These are phyloP conservation scores for Acrobasis repandana DNA, from an alignment of 2,888 invertebrate species.

Conservation along the genomic window DNA sequence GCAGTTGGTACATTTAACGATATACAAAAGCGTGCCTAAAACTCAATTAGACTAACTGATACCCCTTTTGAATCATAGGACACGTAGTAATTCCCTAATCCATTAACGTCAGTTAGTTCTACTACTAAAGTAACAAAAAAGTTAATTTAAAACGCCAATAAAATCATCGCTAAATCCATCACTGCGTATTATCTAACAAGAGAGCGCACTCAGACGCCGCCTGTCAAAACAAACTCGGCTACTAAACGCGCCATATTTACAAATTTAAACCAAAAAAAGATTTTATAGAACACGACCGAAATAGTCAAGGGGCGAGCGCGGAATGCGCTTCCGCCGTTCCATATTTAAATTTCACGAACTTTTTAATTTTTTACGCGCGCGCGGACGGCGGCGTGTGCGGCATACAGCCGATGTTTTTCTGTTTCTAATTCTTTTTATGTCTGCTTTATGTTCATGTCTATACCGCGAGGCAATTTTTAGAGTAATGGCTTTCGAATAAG, in stretches of 20 bases:
- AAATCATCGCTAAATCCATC: slow-evolving; percentile 10
- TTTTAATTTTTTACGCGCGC: slow-evolving; percentile 32
- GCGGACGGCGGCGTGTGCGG: slow-evolving; percentile 25
- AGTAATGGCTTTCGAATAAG: slow-evolving; percentile 9
- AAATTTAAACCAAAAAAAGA: slow-evolving; percentile 32
- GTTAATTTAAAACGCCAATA: slow-evolving; percentile 12
- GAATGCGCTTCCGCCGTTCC: slow-evolving; percentile 64
- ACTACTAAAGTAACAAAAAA: background rate
- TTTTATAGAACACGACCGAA: slow-evolving; percentile 48
- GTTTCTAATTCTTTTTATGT: slow-evolving; percentile 18
- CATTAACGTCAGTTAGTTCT: background rate
- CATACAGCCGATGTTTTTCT: slow-evolving; percentile 24
- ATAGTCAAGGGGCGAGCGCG: slow-evolving; percentile 49
- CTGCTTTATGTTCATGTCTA: background rate
- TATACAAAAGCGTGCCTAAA: no score
- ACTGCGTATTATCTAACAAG: slow-evolving; percentile 8
- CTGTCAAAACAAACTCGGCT: slow-evolving; percentile 37
- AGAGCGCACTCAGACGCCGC: slow-evolving; percentile 24
- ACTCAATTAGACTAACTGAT: no score
- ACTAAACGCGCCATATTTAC: slow-evolving; percentile 25
- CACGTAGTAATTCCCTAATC: background rate
- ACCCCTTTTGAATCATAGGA: no score
- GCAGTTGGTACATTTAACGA: no score
- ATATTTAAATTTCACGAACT: slow-evolving; percentile 40
- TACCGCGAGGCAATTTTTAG: background rate